A percentile compares a stretch with the other conserved stretches of the same genome.
Conservation (phyloP, 2,113 vertebrate species). For the Maccullochella peelii region DNA sequence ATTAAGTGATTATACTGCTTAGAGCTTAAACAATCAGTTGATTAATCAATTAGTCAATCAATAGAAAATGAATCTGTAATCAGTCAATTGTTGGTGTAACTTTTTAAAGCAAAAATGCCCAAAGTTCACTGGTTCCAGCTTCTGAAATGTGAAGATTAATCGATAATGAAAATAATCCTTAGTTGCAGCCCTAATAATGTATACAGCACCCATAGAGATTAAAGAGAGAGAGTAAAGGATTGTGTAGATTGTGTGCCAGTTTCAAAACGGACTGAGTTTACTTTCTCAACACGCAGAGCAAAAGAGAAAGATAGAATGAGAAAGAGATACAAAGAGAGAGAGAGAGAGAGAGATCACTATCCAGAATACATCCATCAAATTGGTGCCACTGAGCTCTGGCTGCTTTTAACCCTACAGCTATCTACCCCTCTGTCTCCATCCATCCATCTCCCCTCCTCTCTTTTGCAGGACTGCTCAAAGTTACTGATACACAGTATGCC, state of each 20-base stretch:
- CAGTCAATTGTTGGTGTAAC: neutral
- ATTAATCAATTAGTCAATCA: neutral
- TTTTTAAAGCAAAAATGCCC: neutral
- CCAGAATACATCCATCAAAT: slow-evolving; percentile 65
- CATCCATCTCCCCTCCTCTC: slow-evolving; percentile 59
- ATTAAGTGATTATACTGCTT: neutral
- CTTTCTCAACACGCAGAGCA: neutral
- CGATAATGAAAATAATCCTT: neutral
- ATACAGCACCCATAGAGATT: neutral
- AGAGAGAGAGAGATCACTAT: slow-evolving; percentile 6
- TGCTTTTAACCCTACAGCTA: slow-evolving; percentile 75
- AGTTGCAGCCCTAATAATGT: neutral
- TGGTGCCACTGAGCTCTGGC: slow-evolving; percentile 60
- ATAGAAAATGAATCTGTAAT: neutral
- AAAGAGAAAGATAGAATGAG: slow-evolving; percentile 5
- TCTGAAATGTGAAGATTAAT: neutral
- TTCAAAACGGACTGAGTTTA: slow-evolving; percentile 24
- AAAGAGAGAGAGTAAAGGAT: neutral
- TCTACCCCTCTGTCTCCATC: slow-evolving; percentile 60
- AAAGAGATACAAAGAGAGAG: neutral
- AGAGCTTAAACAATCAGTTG: neutral
- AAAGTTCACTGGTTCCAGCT: neutral
- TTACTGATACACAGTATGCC: slow-evolving; percentile 78
- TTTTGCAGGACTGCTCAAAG: slow-evolving; percentile 71
- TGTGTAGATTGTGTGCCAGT: neutral